Evolutionary conservation across 2,797 vertebrate genomes (phyloP), one percentile per base, ranked within the genome.

Genomic region (Leucoraja ocellata): DNA sequence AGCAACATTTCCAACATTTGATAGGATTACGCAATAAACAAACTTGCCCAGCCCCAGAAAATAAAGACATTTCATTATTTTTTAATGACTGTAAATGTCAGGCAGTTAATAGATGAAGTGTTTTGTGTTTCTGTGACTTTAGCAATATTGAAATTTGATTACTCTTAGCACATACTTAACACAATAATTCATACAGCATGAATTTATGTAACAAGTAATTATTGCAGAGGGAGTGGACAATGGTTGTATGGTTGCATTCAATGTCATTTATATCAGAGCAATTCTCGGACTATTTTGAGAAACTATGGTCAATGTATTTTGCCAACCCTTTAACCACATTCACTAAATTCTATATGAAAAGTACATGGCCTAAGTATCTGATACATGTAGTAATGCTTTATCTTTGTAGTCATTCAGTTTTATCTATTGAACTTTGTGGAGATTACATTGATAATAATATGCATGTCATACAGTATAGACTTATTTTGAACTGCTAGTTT

Each of bases 81-180:
- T 86, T 86, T 61, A 86, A 86, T 86, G 28, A 32, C 28, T n/a
- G 28, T n/a, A 65, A 63, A 65, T n/a, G 28, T 88, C 84, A 88
- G 14, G 18, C n/a, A 63, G 58, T 65, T 86, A 88, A 88, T 63
- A 88, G n/a, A 68, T 88, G 58, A 65, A n/a, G n/a, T 88, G n/a
- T 65, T 63, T 36, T 18, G 4, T 86, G 58, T 86, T 86, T 63
- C 13, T 63, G 25, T 68, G 84, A 65, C n/a, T 88, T 65, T 68
- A 18, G 61, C 16, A 16, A 88, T 88, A 65, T 88, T 88, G 61
- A 32, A 88, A 88, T 88, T 88, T 68, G n/a, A 65, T 36, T 21
- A 32, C 61, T 65, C 14, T 4, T 63, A 63, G n/a, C 61, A 88
- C 63, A 32, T 65, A 18, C 25, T 68, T 88, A 16, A 18, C 58